Evolutionary conservation across 2,797 vertebrate species (phyloP).

Genomic region (Trichosurus vulpecula): DNA sequence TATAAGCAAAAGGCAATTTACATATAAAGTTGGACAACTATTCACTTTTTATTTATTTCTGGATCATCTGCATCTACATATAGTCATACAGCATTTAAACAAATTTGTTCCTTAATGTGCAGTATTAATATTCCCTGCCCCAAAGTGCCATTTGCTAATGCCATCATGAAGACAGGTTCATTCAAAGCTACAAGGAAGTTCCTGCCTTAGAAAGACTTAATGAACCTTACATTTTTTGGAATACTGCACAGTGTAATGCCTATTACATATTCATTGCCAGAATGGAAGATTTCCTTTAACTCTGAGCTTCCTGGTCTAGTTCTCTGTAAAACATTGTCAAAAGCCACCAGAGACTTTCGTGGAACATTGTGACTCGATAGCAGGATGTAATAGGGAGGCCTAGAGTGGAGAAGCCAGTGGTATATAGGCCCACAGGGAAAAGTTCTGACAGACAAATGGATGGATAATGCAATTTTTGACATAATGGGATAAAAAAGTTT

Average conservation of each 20-base stretch:
- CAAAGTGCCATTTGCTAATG: slow-evolving; percentile 88
- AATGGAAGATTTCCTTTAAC: slow-evolving; percentile 89
- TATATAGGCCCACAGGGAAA: slow-evolving; percentile 86
- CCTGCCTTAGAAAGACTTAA: slow-evolving; percentile 88
- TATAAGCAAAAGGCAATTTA: slow-evolving; percentile 87
- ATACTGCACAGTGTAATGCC: slow-evolving; percentile 87
- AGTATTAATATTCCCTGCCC: slow-evolving; percentile 87
- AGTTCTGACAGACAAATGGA: slow-evolving; percentile 89
- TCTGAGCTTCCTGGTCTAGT: slow-evolving; percentile 87
- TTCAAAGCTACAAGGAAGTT: slow-evolving; percentile 86
- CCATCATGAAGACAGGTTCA: slow-evolving; percentile 86
- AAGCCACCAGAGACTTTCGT: slow-evolving; percentile 87
- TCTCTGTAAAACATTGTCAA: slow-evolving; percentile 89
- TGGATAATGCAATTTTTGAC: slow-evolving; percentile 89
- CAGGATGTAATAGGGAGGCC: slow-evolving; percentile 86
- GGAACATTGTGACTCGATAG: slow-evolving; percentile 89
- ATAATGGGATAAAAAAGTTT: slow-evolving; percentile 89
- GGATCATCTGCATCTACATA: slow-evolving; percentile 83
- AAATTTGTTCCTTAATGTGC: slow-evolving; percentile 87
- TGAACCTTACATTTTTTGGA: slow-evolving; percentile 90
- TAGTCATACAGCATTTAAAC: slow-evolving; percentile 86
- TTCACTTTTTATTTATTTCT: slow-evolving; percentile 87
- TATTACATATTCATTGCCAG: slow-evolving; percentile 89
- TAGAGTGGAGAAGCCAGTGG: slow-evolving; percentile 85
- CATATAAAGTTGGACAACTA: slow-evolving; percentile 86